Percentiles rank a stretch among this genome's conserved stretches.
Conservation (phyloP, 2,797 vertebrate genomes). For the Galagoides demidoff region DNA sequence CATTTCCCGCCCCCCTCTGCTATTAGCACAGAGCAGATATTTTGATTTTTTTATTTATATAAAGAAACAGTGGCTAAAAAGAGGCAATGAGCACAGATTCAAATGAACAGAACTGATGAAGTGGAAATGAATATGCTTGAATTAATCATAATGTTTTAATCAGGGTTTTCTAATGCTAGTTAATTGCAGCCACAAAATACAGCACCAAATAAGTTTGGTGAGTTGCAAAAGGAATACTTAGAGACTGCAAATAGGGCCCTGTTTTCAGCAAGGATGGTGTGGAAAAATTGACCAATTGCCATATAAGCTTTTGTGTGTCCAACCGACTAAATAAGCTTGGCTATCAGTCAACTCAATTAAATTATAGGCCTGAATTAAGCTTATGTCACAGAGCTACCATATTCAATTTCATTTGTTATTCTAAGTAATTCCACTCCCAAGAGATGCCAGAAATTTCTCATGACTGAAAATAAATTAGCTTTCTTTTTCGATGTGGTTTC, state of each 20-base stretch:
- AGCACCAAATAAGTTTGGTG: constrained; percentile 36
- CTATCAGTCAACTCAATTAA: constrained; percentile 56
- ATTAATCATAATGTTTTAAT: constrained; percentile 72
- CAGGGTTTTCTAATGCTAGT: constrained; percentile 55
- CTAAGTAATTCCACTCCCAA: constrained; percentile 59
- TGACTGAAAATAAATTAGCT: constrained; percentile 60
- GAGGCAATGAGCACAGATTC: constrained; percentile 32
- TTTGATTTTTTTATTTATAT: constrained; percentile 70
- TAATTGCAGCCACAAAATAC: constrained; percentile 71
- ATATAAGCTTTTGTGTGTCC: background rate
- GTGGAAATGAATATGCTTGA: constrained; percentile 65
- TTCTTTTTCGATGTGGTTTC: constrained; percentile 8
- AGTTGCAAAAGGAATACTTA: constrained; percentile 13
- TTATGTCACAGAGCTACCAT: constrained; percentile 49
- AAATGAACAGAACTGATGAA: constrained; percentile 66
- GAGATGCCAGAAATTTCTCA: constrained; percentile 49
- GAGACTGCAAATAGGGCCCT: background rate
- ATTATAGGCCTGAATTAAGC: constrained; percentile 61
- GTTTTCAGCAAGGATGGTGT: background rate
- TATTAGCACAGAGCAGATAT: background rate
- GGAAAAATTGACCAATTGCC: constrained; percentile 1
- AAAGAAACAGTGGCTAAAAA: constrained; percentile 56
- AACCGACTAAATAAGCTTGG: constrained; percentile 14
- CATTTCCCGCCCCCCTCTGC: background rate
- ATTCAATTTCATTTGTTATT: constrained; percentile 70